These are phyloP conservation scores for Brachymystax lenok DNA, from an alignment of 2,797 vertebrate species.

Conservation along the genomic window DNA sequence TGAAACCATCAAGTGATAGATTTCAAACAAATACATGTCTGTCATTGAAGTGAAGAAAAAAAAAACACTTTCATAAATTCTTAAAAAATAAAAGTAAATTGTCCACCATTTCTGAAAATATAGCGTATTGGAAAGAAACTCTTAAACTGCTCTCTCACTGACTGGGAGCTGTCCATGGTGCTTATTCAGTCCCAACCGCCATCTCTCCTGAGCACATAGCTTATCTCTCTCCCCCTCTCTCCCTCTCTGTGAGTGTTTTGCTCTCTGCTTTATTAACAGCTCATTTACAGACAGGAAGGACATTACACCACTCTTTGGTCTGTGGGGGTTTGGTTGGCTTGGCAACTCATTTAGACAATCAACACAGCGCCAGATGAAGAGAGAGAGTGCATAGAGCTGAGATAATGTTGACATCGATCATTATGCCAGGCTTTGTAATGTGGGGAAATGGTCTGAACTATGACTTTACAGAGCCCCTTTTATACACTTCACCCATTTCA, in stretches of 20 bases:
- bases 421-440: background rate
- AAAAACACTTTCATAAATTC: too few relatives aligned
- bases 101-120: too few relatives aligned
- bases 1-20: too few relatives aligned
- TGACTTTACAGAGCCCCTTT: background rate
- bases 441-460: background rate
- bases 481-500: background rate
- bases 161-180: too few relatives aligned
- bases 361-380: background rate
- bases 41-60: too few relatives aligned
- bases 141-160: too few relatives aligned
- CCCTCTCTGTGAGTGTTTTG: background rate
- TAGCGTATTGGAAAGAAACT: too few relatives aligned
- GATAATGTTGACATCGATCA: background rate
- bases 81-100: too few relatives aligned
- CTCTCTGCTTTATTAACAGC: background rate
- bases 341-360: background rate
- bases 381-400: background rate
- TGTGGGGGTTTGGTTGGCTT: background rate
- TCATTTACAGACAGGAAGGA: background rate
- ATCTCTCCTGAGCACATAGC: too few relatives aligned
- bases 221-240: too few relatives aligned
- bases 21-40: too few relatives aligned
- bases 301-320: background rate
- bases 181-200: too few relatives aligned